Evolutionary conservation across 2,113 vertebrate species (phyloP).

Genomic region (Eubucco bourcierii): DNA sequence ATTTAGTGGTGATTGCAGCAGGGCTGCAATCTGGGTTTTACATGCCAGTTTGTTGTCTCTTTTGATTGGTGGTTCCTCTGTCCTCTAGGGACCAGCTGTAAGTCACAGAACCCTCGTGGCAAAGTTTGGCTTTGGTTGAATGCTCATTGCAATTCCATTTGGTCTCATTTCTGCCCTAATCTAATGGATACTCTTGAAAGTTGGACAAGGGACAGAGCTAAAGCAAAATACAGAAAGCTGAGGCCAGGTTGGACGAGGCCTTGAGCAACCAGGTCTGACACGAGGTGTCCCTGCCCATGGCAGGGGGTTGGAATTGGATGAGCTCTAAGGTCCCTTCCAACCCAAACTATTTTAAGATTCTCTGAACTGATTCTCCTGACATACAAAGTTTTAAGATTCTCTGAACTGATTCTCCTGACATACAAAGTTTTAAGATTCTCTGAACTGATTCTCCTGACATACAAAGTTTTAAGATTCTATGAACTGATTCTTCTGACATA

Average conservation of each 20-base stretch:
- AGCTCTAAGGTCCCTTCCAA: no score
- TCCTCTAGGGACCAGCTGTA: neutral
- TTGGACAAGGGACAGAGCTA: neutral
- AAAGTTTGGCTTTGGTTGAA: neutral
- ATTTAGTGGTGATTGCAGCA: neutral
- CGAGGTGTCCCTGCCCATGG: no score
- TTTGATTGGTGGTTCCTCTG: neutral
- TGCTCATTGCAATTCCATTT: constrained; percentile 9
- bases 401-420: neutral
- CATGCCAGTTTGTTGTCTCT: neutral
- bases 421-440: no score
- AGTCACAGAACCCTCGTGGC: neutral
- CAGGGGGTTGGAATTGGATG: no score
- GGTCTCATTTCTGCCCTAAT: neutral
- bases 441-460: no score
- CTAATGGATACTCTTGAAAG: neutral
- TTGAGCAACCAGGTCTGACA: no score
- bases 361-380: neutral
- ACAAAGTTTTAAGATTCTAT: no score
- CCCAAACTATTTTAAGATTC: no score
- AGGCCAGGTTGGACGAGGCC: neutral
- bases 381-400: no score
- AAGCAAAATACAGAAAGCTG: neutral
- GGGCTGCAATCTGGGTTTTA: neutral
- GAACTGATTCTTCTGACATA: neutral